phyloP scores from a whole-genome alignment of 92 coral and sea anemone genomes.

The Phenganax stokvisi region DNA sequence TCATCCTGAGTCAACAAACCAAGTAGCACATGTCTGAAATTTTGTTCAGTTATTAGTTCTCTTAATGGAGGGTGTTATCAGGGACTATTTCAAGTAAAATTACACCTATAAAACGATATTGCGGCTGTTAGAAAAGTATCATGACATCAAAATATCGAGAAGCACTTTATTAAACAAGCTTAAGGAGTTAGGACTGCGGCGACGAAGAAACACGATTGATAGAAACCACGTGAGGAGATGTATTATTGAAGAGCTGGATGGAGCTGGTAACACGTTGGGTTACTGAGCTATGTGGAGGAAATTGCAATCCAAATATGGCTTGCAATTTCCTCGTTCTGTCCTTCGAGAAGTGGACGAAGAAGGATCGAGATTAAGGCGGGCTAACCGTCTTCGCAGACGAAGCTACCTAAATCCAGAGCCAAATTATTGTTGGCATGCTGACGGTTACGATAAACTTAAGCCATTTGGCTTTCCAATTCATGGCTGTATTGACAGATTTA shows the following conservation, averaged over 20 bases:
- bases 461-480: too few relatives aligned
- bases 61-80: conserved; percentile 12
- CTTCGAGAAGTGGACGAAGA: too few relatives aligned
- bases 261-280: conserved; percentile 48
- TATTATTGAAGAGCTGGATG: conserved; percentile 51
- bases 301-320: too few relatives aligned
- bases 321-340: too few relatives aligned
- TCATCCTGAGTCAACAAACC: too few relatives aligned
- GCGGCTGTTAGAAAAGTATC: conserved; percentile 29
- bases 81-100: conserved; percentile 5
- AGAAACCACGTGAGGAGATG: conserved; percentile 40
- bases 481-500: too few relatives aligned
- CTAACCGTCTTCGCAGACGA: too few relatives aligned
- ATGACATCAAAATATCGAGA: conserved; percentile 41
- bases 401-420: too few relatives aligned
- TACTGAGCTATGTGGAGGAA: conserved; percentile 50
- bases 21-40: neutral
- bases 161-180: conserved; percentile 54
- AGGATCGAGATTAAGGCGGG: too few relatives aligned
- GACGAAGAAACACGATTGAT: conserved; percentile 37
- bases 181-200: conserved; percentile 37
- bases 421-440: too few relatives aligned
- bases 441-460: too few relatives aligned
- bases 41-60: neutral
- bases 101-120: conserved; percentile 27